These are phyloP conservation scores for Tinamus major DNA, from an alignment of 2,797 vertebrate species.

Conservation along the genomic window DNA sequence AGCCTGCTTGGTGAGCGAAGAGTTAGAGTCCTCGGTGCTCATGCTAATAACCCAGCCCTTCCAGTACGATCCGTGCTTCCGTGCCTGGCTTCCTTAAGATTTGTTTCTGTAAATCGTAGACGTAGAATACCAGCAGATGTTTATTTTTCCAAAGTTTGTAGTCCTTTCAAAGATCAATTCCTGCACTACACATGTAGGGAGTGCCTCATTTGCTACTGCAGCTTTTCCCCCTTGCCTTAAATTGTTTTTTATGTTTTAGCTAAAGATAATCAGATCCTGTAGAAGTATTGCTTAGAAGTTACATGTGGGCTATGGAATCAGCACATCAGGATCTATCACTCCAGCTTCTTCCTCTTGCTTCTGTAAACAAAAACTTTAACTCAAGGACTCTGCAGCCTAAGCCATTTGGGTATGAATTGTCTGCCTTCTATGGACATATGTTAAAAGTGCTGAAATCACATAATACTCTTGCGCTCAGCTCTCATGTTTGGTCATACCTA, in stretches of 20 bases:
- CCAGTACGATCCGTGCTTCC: neutral
- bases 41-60: neutral
- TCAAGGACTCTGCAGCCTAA: neutral
- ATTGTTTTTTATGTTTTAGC: neutral
- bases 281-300: neutral
- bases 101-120: neutral
- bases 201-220: neutral
- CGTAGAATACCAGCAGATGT: neutral
- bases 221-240: neutral
- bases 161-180: neutral
- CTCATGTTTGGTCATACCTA: neutral
- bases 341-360: neutral
- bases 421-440: neutral
- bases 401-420: too few relatives aligned
- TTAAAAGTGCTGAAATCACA: neutral
- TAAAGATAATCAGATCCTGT: neutral
- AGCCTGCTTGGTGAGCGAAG: neutral
- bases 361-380: neutral
- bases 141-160: neutral
- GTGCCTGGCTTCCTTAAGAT: neutral
- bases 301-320: neutral
- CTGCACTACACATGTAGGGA: neutral
- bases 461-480: neutral
- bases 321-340: neutral
- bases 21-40: neutral